Evolutionary conservation across 2,113 vertebrate genomes (phyloP).

Genomic region (Callipepla squamata): DNA sequence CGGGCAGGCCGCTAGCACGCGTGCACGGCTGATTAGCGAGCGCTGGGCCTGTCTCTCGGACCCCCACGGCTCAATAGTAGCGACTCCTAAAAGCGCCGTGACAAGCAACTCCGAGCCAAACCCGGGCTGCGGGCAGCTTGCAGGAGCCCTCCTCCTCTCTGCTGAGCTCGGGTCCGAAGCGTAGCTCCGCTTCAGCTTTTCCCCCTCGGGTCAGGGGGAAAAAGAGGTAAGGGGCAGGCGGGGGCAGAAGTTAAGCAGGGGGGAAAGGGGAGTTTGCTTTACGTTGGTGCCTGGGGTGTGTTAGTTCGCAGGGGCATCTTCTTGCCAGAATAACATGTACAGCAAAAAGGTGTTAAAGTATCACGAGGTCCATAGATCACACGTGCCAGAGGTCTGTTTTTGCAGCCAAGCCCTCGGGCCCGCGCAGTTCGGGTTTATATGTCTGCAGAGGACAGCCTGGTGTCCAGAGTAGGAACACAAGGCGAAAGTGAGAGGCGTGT

Average conservation of each 20-base stretch:
- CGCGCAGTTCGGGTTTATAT: neutral
- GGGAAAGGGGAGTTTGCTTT: too few relatives aligned
- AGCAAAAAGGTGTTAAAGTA: neutral
- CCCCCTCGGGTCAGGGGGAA: neutral
- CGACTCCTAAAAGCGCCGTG: fast-evolving
- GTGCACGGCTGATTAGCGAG: neutral
- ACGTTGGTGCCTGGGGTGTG: neutral
- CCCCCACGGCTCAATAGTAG: neutral
- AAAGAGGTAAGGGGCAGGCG: neutral
- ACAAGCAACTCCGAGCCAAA: neutral
- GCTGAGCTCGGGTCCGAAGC: neutral
- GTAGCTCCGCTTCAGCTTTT: neutral
- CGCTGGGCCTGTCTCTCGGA: neutral
- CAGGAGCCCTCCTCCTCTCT: neutral
- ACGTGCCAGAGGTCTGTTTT: neutral
- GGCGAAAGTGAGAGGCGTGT: neutral
- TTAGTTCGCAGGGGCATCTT: neutral
- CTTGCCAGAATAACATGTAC: neutral
- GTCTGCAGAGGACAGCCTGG: neutral
- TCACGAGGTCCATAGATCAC: neutral
- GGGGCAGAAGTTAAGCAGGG: neutral
- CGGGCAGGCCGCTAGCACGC: too few relatives aligned
- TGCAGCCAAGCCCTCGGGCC: neutral
- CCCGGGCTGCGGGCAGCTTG: too few relatives aligned
- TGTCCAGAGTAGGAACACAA: neutral